These are phyloP conservation scores for Bombus balteatus DNA, from an alignment of 1,140 invertebrate species.

Conservation along the genomic window DNA sequence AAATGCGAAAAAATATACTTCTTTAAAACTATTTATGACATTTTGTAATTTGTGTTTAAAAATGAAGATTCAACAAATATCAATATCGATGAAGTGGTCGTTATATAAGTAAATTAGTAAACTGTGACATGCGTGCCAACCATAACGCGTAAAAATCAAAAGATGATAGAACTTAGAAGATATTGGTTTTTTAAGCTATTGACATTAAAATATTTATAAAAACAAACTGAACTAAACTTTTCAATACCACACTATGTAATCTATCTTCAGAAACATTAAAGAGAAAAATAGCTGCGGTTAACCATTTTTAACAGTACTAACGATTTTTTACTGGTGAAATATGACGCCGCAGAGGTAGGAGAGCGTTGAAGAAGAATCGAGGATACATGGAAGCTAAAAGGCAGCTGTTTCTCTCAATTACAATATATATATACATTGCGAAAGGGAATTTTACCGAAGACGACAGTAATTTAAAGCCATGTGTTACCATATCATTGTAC, in stretches of 20 bases:
- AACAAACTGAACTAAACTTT: neutral
- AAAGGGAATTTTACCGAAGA: neutral
- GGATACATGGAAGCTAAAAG: neutral
- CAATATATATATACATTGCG: neutral
- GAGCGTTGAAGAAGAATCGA: neutral
- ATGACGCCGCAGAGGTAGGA: neutral
- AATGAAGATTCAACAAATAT: neutral
- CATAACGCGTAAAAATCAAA: no score
- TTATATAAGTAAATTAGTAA: no score
- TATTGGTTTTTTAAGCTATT: neutral
- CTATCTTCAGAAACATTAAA: neutral
- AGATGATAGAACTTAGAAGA: no score
- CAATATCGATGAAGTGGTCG: neutral
- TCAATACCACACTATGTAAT: no score
- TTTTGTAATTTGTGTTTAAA: neutral
- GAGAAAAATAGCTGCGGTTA: neutral
- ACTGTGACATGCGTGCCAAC: no score
- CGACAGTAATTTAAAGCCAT: neutral
- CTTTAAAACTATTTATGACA: neutral
- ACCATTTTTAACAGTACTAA: neutral
- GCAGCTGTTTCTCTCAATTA: conserved; percentile 22
- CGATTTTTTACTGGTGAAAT: neutral
- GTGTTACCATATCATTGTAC: conserved; percentile 1
- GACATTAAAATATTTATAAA: neutral
- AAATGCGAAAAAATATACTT: neutral